Percentiles rank a stretch among this genome's conserved stretches.
Evolutionary conservation across 1,140 invertebrate genomes (phyloP).

Genomic region (Philotrypesis tridentata): DNA sequence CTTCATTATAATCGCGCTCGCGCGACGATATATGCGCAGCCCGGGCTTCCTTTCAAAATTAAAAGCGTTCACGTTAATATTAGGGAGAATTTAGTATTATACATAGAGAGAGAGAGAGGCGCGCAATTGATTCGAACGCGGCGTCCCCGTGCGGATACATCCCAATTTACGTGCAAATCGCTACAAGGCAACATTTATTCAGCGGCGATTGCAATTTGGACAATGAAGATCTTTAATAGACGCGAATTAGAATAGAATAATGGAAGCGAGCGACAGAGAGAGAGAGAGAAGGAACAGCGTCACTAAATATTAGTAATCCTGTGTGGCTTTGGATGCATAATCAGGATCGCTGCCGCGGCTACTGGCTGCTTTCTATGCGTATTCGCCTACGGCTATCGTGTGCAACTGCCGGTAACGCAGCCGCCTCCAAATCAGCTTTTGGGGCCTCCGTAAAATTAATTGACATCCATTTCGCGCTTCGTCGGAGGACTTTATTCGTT

Average conservation of each 20-base stretch:
- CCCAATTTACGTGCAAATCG: background rate
- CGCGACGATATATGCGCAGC: background rate
- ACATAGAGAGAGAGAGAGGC: too few relatives aligned
- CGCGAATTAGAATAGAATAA: background rate
- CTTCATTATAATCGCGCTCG: background rate
- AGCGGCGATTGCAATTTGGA: slow-evolving; percentile 37
- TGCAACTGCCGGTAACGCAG: background rate
- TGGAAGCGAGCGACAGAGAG: background rate
- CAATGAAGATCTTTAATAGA: background rate
- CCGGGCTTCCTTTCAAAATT: background rate
- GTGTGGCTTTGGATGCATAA: slow-evolving; percentile 4
- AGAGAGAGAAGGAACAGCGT: background rate
- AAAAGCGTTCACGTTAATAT: background rate
- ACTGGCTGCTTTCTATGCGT: background rate
- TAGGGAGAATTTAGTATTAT: background rate
- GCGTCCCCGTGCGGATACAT: background rate
- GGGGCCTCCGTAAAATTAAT: background rate
- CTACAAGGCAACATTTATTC: background rate
- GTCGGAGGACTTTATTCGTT: background rate
- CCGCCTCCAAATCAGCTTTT: background rate
- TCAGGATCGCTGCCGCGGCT: background rate
- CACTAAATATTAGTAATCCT: slow-evolving; percentile 18
- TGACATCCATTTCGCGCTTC: background rate
- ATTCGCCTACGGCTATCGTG: background rate
- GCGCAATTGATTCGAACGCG: background rate